Conservation (phyloP, 2,113 vertebrate species). For the Xiphias gladius region DNA sequence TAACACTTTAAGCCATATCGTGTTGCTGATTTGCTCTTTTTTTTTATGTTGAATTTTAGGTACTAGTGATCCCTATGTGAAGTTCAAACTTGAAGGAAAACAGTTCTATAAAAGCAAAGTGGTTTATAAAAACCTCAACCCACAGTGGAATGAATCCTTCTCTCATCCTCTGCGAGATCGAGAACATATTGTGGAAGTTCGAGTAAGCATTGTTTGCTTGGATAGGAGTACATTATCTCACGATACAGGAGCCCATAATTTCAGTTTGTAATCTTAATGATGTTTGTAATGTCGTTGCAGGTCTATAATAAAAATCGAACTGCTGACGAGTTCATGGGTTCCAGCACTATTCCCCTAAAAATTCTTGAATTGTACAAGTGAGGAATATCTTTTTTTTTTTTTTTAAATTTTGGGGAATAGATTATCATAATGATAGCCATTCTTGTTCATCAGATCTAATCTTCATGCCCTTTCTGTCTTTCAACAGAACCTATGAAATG, state of each 20-base stretch:
- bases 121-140: conserved; percentile 94
- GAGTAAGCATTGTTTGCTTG: conserved; percentile 82
- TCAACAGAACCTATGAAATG: conserved; percentile 86
- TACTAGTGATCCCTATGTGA: conserved; percentile 96
- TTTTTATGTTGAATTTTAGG: conserved; percentile 81
- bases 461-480: neutral
- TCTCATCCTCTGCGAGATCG: conserved; percentile 89
- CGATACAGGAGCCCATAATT: fast-evolving
- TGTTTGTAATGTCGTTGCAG: conserved; percentile 72
- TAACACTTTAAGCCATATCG: neutral
- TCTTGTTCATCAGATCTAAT: neutral
- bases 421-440: neutral
- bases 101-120: conserved; percentile 98
- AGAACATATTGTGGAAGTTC: conserved; percentile 88
- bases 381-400: conserved; percentile 1
- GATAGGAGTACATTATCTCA: neutral
- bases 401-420: neutral
- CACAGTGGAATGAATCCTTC: conserved; percentile 94
- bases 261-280: neutral
- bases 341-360: conserved; percentile 82
- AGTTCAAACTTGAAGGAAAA: conserved; percentile 95
- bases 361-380: conserved; percentile 93
- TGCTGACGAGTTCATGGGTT: conserved; percentile 96
- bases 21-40: conserved; percentile 19
- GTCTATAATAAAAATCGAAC: conserved; percentile 96